Evolutionary conservation across 2,113 vertebrate species (phyloP).

Genomic region (Columba livia): DNA sequence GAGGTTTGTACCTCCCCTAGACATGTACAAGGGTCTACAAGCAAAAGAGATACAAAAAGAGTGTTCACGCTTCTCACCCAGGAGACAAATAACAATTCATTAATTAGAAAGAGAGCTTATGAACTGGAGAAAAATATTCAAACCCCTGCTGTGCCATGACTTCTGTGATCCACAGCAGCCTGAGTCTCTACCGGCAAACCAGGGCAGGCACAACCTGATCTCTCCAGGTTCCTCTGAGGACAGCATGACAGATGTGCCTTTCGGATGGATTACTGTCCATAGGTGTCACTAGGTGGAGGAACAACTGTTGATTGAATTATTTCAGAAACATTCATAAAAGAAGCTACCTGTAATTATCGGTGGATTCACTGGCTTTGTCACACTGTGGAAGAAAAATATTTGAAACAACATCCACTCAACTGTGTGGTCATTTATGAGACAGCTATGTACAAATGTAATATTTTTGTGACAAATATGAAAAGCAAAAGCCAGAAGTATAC

Average conservation of each 20-base stretch:
- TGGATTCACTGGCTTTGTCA: background rate
- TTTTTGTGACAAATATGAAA: background rate
- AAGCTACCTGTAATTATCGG: background rate
- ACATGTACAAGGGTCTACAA: background rate
- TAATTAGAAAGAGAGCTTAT: background rate
- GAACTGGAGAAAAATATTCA: background rate
- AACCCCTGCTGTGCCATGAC: background rate
- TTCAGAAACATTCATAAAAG: background rate
- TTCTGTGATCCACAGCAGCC: background rate
- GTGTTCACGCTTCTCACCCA: background rate
- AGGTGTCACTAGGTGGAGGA: background rate
- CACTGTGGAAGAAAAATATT: background rate
- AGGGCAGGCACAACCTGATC: background rate
- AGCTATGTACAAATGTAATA: background rate
- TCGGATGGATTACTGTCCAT: background rate
- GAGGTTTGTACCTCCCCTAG: background rate
- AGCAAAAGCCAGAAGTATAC: background rate
- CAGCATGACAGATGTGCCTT: background rate
- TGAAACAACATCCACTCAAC: background rate
- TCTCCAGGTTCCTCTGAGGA: background rate
- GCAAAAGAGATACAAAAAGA: background rate
- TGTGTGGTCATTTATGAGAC: background rate
- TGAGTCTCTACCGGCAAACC: background rate
- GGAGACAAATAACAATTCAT: background rate
- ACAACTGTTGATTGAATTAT: background rate